A percentile compares a stretch with the other conserved stretches of the same genome.
These are phyloP conservation scores for Caenorhabditis macrosperma DNA, from an alignment of 2,888 invertebrate genomes.

Conservation along the genomic window DNA sequence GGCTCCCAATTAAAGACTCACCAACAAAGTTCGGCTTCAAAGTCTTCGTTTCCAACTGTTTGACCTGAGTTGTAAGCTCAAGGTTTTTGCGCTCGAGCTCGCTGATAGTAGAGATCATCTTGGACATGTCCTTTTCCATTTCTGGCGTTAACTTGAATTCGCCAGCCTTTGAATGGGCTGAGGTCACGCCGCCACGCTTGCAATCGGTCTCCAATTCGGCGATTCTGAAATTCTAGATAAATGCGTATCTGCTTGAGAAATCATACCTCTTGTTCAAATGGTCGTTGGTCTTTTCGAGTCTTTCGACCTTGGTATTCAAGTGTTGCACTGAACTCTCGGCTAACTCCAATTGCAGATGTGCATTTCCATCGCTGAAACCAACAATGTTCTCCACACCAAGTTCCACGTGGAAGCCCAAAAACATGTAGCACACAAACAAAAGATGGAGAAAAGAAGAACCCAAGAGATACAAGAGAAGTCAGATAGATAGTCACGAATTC, in stretches of 20 bases:
- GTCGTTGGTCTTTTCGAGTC: constrained; percentile 82
- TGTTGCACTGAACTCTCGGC: constrained; percentile 88
- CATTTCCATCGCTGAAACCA: constrained; percentile 78
- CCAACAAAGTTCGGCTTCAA: constrained; percentile 58
- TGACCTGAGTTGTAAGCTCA: constrained; percentile 64
- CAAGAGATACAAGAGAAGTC: neutral
- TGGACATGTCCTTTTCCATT: constrained; percentile 75
- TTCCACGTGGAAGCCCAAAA: no score
- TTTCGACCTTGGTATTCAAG: constrained; percentile 86
- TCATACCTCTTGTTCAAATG: constrained; percentile 70
- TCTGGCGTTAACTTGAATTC: constrained; percentile 73
- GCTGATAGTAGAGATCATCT: constrained; percentile 73
- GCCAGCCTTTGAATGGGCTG: constrained; percentile 85
- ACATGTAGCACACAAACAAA: constrained; percentile 28
- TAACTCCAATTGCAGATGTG: constrained; percentile 81
- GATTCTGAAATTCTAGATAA: constrained; percentile 63
- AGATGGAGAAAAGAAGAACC: constrained; percentile 2
- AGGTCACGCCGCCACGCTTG: constrained; percentile 84
- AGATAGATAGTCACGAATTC: neutral
- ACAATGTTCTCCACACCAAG: neutral
- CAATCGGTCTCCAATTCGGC: constrained; percentile 75
- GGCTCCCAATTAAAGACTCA: neutral
- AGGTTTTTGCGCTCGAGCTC: constrained; percentile 73
- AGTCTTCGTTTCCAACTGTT: constrained; percentile 58
- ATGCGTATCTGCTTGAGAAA: neutral